Conservation (phyloP, 92 coral and sea anemone genomes). For the Umimayanthus chanpuru region DNA sequence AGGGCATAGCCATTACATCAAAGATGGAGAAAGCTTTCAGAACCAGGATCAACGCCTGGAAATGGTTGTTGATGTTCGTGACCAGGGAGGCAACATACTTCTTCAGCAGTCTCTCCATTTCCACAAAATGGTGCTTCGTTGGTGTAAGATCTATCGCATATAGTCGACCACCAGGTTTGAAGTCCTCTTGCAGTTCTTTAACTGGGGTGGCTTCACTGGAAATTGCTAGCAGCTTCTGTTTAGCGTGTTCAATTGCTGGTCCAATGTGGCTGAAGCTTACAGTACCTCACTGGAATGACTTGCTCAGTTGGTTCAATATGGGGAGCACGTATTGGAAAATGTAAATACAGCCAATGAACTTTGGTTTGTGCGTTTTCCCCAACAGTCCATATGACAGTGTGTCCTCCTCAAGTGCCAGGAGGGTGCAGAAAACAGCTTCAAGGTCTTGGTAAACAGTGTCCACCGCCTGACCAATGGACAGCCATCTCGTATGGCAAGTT, state of each 20-base stretch:
- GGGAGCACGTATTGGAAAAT: conserved; percentile 47
- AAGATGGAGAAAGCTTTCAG: conserved; percentile 44
- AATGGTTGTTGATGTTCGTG: conserved; percentile 39
- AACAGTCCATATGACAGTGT: conserved; percentile 32
- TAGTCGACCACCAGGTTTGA: conserved; percentile 49
- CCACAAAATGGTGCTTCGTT: conserved; percentile 45
- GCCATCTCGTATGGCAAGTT: conserved; percentile 27
- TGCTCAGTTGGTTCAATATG: conserved; percentile 39
- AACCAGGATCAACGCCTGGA: conserved; percentile 42
- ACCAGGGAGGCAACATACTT: conserved; percentile 39
- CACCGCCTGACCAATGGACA: conserved; percentile 46
- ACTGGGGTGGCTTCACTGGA: conserved; percentile 30
- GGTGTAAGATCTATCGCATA: conserved; percentile 40
- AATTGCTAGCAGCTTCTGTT: conserved; percentile 38
- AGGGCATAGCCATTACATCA: conserved; percentile 44
- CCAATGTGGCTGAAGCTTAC: conserved; percentile 54
- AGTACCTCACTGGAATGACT: conserved; percentile 45
- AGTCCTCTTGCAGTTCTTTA: conserved; percentile 47
- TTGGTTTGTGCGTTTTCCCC: conserved; percentile 36
- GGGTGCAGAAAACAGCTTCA: conserved; percentile 48
- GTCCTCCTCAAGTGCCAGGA: conserved; percentile 36
- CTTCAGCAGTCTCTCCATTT: conserved; percentile 47
- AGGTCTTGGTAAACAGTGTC: conserved; percentile 45
- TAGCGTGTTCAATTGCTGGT: conserved; percentile 46
- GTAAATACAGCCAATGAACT: conserved; percentile 47